phyloP scores from a whole-genome alignment of 2,113 vertebrate species.

The Ophthalmotilapia sp. region DNA sequence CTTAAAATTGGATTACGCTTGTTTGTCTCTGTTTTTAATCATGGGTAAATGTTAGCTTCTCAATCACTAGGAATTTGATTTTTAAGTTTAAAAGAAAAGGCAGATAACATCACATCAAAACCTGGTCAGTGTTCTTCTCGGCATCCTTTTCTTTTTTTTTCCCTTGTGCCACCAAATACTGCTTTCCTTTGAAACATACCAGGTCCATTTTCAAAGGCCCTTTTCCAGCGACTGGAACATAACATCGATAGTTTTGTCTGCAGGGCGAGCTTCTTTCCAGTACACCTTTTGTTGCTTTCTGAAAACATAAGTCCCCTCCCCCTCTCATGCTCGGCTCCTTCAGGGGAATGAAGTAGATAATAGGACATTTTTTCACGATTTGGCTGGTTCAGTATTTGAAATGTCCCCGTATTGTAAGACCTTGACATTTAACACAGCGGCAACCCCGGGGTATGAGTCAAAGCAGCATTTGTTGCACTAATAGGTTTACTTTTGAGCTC shows the following conservation, averaged over 20 bases:
- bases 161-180: background rate
- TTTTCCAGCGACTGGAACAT: slow-evolving; percentile 2
- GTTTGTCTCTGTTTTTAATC: background rate
- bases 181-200: slow-evolving; percentile 12
- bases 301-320: slow-evolving; percentile 33
- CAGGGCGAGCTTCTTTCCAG: slow-evolving; percentile 29
- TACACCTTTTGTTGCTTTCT: slow-evolving; percentile 65
- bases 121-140: background rate
- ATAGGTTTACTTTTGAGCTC: slow-evolving; percentile 67
- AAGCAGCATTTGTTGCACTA: slow-evolving; percentile 62
- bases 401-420: slow-evolving; percentile 59
- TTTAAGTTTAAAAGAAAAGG: background rate
- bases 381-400: slow-evolving; percentile 55
- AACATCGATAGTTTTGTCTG: slow-evolving; percentile 37
- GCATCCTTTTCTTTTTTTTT: background rate
- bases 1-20: background rate
- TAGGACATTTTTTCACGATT: slow-evolving; percentile 51
- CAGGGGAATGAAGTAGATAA: slow-evolving; percentile 56
- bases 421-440: slow-evolving; percentile 57
- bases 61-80: background rate
- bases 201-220: slow-evolving; percentile 19
- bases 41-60: background rate
- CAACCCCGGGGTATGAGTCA: slow-evolving; percentile 42
- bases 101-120: background rate
- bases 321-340: slow-evolving; percentile 9